Conservation (phyloP, 64 coral and sea anemone species). For the Platygyra sinensis region DNA sequence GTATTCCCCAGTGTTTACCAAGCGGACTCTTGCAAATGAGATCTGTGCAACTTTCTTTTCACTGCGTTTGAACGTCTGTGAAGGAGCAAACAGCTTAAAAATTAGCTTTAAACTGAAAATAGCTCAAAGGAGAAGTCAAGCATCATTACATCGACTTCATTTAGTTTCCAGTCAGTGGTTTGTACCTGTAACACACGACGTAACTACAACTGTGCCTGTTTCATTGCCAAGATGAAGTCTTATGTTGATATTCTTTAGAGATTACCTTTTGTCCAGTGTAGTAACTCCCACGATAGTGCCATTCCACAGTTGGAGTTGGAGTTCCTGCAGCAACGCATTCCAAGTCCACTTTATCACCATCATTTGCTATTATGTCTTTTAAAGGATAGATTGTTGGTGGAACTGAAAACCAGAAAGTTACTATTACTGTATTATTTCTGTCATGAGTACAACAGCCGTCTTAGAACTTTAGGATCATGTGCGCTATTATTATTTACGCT, state of each 20-base stretch:
- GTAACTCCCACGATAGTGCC: not conserved
- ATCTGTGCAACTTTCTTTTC: not conserved
- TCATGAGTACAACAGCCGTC: no score
- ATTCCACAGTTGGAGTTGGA: not conserved
- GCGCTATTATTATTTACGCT: no score
- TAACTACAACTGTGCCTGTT: no score
- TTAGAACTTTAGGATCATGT: no score
- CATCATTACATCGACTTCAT: no score
- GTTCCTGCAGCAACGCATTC: not conserved
- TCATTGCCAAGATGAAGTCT: no score
- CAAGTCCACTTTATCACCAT: not conserved
- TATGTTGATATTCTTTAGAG: not conserved
- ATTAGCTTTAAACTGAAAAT: no score
- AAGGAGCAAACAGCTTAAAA: no score
- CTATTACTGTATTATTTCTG: not conserved
- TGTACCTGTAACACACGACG: no score
- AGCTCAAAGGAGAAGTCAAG: no score
- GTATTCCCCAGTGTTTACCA: not conserved
- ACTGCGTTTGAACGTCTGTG: not conserved
- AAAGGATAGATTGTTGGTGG: constrained; percentile 2
- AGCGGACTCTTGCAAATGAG: not conserved
- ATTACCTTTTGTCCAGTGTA: not conserved
- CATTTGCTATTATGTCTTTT: not conserved
- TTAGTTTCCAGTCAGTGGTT: no score
- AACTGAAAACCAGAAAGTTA: not conserved